Evolutionary conservation across 2,888 invertebrate species (phyloP), one percentile per base, ranked within the genome.

Genomic region (Sceliomorpha sp.): DNA sequence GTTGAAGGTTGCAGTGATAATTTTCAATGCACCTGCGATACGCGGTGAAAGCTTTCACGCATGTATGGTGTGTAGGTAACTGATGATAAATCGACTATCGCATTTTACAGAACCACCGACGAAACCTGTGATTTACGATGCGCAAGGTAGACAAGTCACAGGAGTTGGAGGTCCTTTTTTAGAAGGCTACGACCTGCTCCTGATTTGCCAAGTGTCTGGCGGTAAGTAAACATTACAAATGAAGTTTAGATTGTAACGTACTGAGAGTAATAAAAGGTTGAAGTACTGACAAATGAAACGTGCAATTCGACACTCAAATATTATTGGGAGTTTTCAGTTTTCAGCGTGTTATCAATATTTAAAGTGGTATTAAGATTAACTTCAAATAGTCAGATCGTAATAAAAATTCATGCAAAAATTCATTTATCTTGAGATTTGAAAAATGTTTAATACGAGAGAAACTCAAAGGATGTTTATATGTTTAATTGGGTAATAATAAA

Each of bases 131-230:
- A 94, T 96, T 89, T 95, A 95, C 86, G 95, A 96, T 88, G 93
- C 93, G 53, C 93, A 94, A 87, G 96, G 96, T 53, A 91, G 92
- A 76, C 95, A 95, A 89, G 93, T 96, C 77, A 91, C 92, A 60
- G 92, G 93, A 48, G 90, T 92, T 56, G 95, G 95, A 15, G 96
- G 96, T 48, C 96, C 96, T 8, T 96, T 96, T 86, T 91, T 95
- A 77, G 96, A 97, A 89, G 96, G 95, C 48, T 94, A 94, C 82
- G 94, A 94, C 83, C 90, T 97, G 60, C 92, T 94, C 76, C 90
- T 97, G 59, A 94, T 94, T 68, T 97, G 97, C 89, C 94, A 95
- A 89, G 96, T 96, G 60, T 91, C 92, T 77, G 96, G 96, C 89
- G 97, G 96, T 96, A 90, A 91, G 90, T 86, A 74, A 45, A 40